Conservation (phyloP, 2,113 vertebrate genomes). For the Micromys minutus region DNA sequence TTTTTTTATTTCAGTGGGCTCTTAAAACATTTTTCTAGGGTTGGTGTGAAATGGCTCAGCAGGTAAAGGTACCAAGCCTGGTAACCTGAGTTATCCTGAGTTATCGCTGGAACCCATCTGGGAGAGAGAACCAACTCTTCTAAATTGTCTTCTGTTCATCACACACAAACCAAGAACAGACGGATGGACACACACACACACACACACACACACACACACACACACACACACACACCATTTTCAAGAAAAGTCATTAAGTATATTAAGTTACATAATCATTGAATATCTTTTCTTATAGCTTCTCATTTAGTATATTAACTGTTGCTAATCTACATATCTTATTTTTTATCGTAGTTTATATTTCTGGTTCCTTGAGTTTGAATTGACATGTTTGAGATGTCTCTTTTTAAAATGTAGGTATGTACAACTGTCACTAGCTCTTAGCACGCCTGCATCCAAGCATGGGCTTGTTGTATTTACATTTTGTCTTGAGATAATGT, state of each 20-base stretch:
- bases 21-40: conserved; percentile 44
- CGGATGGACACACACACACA: neutral
- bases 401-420: neutral
- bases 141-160: neutral
- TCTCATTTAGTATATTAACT: conserved; percentile 31
- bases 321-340: conserved; percentile 29
- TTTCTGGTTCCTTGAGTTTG: neutral
- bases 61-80: neutral
- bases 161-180: no score
- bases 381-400: neutral
- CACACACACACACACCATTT: neutral
- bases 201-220: neutral
- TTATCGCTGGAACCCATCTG: neutral
- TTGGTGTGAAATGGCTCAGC: neutral
- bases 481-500: neutral
- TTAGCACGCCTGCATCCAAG: neutral
- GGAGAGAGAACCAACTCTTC: neutral
- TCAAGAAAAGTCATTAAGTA: neutral
- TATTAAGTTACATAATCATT: neutral
- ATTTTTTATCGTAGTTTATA: neutral
- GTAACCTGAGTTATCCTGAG: no score
- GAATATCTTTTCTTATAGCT: conserved; percentile 55
- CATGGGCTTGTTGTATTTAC: neutral
- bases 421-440: neutral
- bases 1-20: neutral